Conservation (phyloP, 2,113 vertebrate genomes). For the Carassius gibelio region DNA sequence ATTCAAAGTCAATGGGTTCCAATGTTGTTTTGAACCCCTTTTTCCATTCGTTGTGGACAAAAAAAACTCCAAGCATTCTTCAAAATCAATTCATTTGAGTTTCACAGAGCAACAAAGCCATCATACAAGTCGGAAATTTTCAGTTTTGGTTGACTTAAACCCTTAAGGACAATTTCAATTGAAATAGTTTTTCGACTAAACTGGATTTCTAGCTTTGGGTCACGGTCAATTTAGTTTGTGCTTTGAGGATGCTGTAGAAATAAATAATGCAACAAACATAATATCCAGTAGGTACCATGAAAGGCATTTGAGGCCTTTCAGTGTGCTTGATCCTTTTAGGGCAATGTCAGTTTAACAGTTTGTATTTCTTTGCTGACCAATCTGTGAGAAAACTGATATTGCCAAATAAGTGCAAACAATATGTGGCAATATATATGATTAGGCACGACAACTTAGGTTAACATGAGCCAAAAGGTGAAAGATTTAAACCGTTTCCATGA, state of each 20-base stretch:
- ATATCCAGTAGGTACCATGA: not conserved
- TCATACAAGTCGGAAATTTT: not conserved
- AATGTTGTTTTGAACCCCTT: too few species aligned
- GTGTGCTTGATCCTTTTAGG: constrained; percentile 19
- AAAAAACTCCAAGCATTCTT: too few species aligned
- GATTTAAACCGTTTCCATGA: constrained; percentile 83
- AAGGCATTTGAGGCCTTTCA: constrained; percentile 25
- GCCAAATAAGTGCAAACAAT: not conserved
- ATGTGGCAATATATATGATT: constrained; percentile 16
- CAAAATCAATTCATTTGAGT: not conserved
- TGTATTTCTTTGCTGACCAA: not conserved
- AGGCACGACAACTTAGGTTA: constrained; percentile 47
- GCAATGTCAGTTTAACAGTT: not conserved
- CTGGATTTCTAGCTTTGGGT: not conserved
- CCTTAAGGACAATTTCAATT: not conserved
- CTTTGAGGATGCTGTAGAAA: not conserved
- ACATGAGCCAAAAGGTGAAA: constrained; percentile 18
- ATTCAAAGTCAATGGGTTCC: too few species aligned
- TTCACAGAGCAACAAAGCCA: not conserved
- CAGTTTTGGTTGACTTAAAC: not conserved
- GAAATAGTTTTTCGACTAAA: not conserved
- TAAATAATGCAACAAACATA: constrained; percentile 18
- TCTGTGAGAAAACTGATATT: not conserved
- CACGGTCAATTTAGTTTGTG: not conserved
- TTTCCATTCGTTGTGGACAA: too few species aligned